Evolutionary conservation across 1,140 invertebrate species (phyloP), one percentile per base, ranked within the genome.

Genomic region (Laodelphax striatellus): DNA sequence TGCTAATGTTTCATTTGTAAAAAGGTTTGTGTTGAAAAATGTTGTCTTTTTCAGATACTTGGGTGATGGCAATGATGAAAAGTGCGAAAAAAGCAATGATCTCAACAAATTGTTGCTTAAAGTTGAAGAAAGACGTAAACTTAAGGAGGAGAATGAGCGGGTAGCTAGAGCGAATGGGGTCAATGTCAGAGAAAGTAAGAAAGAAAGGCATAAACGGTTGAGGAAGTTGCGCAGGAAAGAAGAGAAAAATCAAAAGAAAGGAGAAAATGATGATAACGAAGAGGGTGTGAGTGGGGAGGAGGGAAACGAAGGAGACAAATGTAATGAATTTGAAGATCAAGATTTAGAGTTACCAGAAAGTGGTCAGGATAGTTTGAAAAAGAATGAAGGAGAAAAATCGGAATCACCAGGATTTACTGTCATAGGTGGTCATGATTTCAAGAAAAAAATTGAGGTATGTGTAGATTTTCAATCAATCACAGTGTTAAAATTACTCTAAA

Each of bases 391-490:
- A 44, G 50, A 42, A 8, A 44, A 11, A 44, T 11, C 43, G 1
- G 22, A 52, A 24, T 22, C 22, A 52, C 14, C 44, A 52, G 56
- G 46, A 57, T 62, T 62, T 53, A 52, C 56, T 19, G 56, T 64
- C 10, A 62, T 64, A 22, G 63, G 63, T 16, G 60, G 57, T 46
- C 57, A 55, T 24, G 54, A 53, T 24, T 64, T 64, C 42, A 56
- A 64, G 31, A 62, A 46, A 22, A 64, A 61, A 44, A 53, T 16
- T 53, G 55, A 62, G 52, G 63, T 62, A 43, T 46, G 57, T 50
- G 21, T 28, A 5, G 9, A 16, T 57, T 11, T 14, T 16, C 4
- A 2, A 14, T n/a, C 1, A 16, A 34, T 16, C 8, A 24, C 21
- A 55, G 11, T 34, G 2, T 24, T 55, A 34, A 16, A 31, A n/a